Conservation (phyloP, 2,797 vertebrate genomes). For the Peromyscus eremicus region DNA sequence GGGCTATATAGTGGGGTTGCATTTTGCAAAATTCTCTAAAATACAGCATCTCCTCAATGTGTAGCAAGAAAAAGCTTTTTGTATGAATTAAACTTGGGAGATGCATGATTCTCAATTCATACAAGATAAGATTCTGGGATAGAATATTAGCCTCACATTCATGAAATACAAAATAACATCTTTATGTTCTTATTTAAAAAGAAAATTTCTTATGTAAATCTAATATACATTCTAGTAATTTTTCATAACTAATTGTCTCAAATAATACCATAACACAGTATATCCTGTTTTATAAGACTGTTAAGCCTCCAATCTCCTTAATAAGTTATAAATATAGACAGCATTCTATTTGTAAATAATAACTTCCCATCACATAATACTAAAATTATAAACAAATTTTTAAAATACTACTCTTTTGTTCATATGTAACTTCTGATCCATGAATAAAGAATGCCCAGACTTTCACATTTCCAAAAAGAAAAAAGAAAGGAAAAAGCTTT, state of each 20-base stretch:
- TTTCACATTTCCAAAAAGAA: constrained; percentile 32
- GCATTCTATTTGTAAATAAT: constrained; percentile 61
- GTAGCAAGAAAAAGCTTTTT: too few species aligned
- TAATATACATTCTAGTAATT: too few species aligned
- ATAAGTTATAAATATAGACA: constrained; percentile 40
- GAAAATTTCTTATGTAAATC: too few species aligned
- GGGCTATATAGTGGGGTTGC: background rate
- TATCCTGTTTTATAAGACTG: constrained; percentile 26
- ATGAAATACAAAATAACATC: too few species aligned
- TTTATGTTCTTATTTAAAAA: too few species aligned
- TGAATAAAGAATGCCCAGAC: constrained; percentile 16
- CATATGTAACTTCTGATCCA: constrained; percentile 46
- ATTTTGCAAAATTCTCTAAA: background rate
- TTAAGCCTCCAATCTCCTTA: constrained; percentile 49
- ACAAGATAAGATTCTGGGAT: background rate
- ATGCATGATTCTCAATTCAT: background rate
- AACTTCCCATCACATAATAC: background rate
- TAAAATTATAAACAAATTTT: constrained; percentile 55
- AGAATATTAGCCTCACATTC: background rate
- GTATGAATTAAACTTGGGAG: too few species aligned
- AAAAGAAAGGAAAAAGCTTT: background rate
- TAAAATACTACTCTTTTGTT: constrained; percentile 54
- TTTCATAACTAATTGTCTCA: background rate
- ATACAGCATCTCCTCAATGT: background rate
- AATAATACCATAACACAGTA: constrained; percentile 17